phyloP scores from a whole-genome alignment of 2,888 invertebrate species.

The Nymphalis c-album region DNA sequence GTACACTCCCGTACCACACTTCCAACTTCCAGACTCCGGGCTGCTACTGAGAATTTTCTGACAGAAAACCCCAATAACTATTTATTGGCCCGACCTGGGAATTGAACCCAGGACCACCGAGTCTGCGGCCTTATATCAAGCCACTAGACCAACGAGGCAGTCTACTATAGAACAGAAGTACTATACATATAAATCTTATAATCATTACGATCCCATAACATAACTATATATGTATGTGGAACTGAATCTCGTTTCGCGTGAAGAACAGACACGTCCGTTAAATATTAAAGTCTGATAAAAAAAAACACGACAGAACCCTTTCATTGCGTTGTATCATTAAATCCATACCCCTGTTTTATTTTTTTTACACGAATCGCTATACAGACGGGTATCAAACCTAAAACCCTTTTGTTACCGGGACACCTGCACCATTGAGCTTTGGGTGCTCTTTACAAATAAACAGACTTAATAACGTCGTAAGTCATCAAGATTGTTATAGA shows the following conservation, averaged over 20 bases:
- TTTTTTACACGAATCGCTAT: constrained; percentile 64
- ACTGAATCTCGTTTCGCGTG: background rate
- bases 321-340: constrained; percentile 35
- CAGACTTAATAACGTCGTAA: constrained; percentile 56
- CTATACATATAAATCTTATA: no score
- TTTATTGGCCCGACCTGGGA: no score
- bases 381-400: constrained; percentile 67
- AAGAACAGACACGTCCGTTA: background rate
- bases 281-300: background rate
- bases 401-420: constrained; percentile 70
- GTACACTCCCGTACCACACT: no score
- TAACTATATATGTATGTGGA: no score
- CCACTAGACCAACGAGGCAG: no score
- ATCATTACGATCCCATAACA: no score
- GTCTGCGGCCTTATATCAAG: no score
- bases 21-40: no score
- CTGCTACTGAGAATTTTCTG: no score
- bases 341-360: constrained; percentile 37
- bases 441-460: constrained; percentile 67
- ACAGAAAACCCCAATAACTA: no score
- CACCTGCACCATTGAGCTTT: constrained; percentile 74
- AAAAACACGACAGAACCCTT: constrained; percentile 40
- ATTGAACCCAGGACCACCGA: no score
- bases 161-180: no score
- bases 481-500: background rate